Percentiles rank a stretch among this genome's conserved stretches.
phyloP scores from a whole-genome alignment of 92 coral and sea anemone species.

The Pocillopora meandrina region DNA sequence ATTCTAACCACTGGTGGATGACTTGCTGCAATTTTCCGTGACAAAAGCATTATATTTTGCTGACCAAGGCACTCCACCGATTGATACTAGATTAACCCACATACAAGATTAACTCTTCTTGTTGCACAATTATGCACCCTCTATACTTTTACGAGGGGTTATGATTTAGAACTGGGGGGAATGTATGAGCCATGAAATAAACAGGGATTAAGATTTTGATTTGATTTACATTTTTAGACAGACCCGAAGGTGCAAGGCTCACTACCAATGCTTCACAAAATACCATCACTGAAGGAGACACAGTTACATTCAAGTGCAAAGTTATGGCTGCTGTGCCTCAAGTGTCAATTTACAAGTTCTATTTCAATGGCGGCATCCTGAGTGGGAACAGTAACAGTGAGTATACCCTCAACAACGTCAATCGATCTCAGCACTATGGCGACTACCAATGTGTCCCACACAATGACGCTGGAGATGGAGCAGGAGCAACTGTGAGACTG shows the following conservation, averaged over 20 bases:
- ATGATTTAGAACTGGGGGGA: too few relatives aligned
- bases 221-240: not conserved
- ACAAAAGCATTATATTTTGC: too few relatives aligned
- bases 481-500: not conserved
- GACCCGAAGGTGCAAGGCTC: constrained; percentile 1
- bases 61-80: too few relatives aligned
- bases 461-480: constrained; percentile 21
- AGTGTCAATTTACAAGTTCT: constrained; percentile 30
- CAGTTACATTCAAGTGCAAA: constrained; percentile 5
- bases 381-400: not conserved
- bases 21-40: too few relatives aligned
- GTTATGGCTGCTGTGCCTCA: constrained; percentile 33
- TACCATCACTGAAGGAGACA: constrained; percentile 13
- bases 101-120: too few relatives aligned
- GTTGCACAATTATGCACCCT: too few relatives aligned
- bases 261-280: not conserved
- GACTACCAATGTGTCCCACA: constrained; percentile 9
- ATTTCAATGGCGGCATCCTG: not conserved
- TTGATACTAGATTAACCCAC: too few relatives aligned
- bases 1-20: too few relatives aligned
- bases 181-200: too few relatives aligned
- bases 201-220: not conserved
- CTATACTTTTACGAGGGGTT: too few relatives aligned
- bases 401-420: not conserved
- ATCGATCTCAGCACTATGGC: constrained; percentile 20